phyloP scores from a whole-genome alignment of 2,797 vertebrate species.

The Martes flavigula region DNA sequence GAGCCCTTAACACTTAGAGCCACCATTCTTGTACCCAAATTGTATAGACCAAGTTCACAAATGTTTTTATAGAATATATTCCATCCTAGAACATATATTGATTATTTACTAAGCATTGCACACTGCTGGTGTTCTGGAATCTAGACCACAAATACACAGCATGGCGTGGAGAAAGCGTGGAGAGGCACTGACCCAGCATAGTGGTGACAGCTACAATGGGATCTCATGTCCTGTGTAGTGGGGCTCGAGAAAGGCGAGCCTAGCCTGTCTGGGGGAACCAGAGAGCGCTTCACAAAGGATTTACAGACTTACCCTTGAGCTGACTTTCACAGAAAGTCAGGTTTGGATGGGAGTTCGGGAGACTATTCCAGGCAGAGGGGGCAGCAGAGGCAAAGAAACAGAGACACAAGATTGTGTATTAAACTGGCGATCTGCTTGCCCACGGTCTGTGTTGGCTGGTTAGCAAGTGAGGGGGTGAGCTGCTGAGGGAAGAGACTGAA shows the following conservation, averaged over 20 bases:
- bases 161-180: neutral
- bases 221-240: rapidly evolving
- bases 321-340: constrained; percentile 42
- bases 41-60: neutral
- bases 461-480: neutral
- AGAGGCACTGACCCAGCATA: neutral
- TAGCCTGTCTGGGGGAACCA: neutral
- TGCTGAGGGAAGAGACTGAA: neutral
- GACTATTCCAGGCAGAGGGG: neutral
- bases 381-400: constrained; percentile 64
- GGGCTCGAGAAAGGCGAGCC: neutral
- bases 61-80: neutral
- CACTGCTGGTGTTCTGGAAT: neutral
- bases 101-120: neutral
- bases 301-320: constrained; percentile 17
- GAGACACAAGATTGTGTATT: neutral
- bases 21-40: neutral
- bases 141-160: neutral
- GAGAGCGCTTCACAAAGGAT: neutral
- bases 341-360: neutral
- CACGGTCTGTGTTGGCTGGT: neutral
- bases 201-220: rapidly evolving
- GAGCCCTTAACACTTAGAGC: neutral
- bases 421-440: neutral
- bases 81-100: neutral